Conservation (phyloP, 92 coral and sea anemone genomes). For the Chrysogorgia sp. region DNA sequence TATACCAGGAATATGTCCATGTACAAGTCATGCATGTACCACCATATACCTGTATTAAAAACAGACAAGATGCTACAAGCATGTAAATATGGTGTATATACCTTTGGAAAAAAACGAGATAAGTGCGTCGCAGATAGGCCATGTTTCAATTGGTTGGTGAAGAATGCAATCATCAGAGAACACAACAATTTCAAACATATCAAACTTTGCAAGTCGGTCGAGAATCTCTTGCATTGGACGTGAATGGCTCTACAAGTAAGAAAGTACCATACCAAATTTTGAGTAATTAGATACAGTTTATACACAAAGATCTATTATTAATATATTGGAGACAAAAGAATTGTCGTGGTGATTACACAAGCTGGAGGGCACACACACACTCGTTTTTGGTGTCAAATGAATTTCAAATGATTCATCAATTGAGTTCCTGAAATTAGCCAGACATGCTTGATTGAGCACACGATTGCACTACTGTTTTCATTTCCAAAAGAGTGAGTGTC, state of each 20-base stretch:
- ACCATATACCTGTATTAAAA: background rate
- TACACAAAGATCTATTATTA: no score
- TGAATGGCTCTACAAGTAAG: conserved; percentile 72
- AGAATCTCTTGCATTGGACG: conserved; percentile 97
- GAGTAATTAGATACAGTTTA: no score
- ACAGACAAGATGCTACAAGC: background rate
- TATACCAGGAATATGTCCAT: no score
- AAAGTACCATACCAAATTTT: background rate
- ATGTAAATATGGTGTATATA: background rate
- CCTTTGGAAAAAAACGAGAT: conserved; percentile 91
- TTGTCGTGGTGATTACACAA: no score
- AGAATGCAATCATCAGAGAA: conserved; percentile 81
- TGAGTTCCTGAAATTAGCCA: no score
- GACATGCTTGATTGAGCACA: no score
- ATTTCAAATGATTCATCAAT: no score
- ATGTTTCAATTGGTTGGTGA: conserved; percentile 77
- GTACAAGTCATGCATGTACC: background rate
- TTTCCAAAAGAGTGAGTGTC: no score
- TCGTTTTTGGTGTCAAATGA: no score
- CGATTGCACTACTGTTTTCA: no score
- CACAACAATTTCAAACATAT: conserved; percentile 77
- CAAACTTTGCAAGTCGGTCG: conserved; percentile 73
- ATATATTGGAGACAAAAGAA: no score
- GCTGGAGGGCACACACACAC: no score
- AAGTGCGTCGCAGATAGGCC: conserved; percentile 94